A percentile compares a stretch with the other conserved stretches of the same genome.
These are phyloP conservation scores for Eulemur mongoz DNA, from an alignment of 2,797 vertebrate genomes.

Conservation along the genomic window DNA sequence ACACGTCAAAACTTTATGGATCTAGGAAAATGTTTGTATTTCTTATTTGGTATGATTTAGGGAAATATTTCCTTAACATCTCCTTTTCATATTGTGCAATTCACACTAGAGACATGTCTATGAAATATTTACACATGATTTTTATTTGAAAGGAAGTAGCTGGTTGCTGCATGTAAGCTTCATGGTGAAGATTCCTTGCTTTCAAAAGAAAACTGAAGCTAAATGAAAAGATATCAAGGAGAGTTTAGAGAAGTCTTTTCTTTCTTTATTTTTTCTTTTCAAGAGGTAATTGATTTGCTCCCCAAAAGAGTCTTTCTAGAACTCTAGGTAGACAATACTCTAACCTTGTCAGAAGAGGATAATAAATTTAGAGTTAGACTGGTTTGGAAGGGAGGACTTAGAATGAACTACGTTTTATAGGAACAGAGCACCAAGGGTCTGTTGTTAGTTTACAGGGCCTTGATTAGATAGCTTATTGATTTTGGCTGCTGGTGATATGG, in stretches of 20 bases:
- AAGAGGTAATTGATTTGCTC: constrained; percentile 71
- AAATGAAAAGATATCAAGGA: constrained; percentile 70
- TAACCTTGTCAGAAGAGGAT: constrained; percentile 75
- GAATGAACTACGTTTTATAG: constrained; percentile 82
- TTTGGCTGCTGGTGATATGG: constrained; percentile 84
- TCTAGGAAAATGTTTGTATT: constrained; percentile 59
- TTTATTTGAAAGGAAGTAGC: constrained; percentile 73
- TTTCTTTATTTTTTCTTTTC: constrained; percentile 41
- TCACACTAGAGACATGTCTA: constrained; percentile 47
- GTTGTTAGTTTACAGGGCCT: constrained; percentile 84
- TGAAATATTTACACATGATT: constrained; percentile 73
- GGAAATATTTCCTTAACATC: constrained; percentile 70
- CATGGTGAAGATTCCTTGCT: constrained; percentile 33
- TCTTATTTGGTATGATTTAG: constrained; percentile 78
- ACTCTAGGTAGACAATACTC: constrained; percentile 47
- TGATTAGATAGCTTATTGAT: constrained; percentile 89
- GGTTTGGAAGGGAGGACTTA: constrained; percentile 78
- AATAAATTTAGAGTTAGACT: constrained; percentile 76
- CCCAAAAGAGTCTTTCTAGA: constrained; percentile 70
- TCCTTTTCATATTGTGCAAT: constrained; percentile 70
- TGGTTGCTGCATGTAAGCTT: constrained; percentile 59
- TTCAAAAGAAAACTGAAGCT: constrained; percentile 68
- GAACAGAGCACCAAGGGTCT: constrained; percentile 79
- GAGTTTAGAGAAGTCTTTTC: constrained; percentile 50
- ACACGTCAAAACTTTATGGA: constrained; percentile 65